phyloP scores from a whole-genome alignment of 2,113 vertebrate species.

The Anarrhichthys ocellatus region DNA sequence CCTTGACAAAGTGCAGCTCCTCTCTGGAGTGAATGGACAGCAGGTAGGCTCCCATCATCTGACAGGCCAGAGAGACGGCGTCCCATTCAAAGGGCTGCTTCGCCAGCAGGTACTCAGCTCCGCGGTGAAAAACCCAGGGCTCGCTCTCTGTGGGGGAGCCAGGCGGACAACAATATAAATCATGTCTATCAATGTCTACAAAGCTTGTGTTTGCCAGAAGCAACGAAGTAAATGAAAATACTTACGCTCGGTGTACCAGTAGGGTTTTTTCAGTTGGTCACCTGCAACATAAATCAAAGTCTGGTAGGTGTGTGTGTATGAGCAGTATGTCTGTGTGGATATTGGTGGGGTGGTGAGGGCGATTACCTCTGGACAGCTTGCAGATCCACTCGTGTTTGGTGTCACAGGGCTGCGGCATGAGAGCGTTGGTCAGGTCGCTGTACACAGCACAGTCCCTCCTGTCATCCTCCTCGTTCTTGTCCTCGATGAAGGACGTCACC shows the following conservation, averaged over 20 bases:
- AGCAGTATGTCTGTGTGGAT: not conserved
- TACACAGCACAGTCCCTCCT: slow-evolving; percentile 88
- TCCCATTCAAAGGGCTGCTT: slow-evolving; percentile 83
- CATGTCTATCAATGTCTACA: not conserved
- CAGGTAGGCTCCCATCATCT: slow-evolving; percentile 86
- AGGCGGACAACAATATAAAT: not conserved
- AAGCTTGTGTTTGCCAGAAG: not conserved
- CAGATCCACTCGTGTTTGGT: slow-evolving; percentile 94
- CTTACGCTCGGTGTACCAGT: slow-evolving; percentile 93
- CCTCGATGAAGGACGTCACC: slow-evolving; percentile 89
- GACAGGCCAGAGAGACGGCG: slow-evolving; percentile 86
- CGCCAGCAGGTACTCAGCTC: slow-evolving; percentile 90
- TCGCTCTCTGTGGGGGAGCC: slow-evolving; percentile 83
- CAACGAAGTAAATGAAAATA: slow-evolving; percentile 5
- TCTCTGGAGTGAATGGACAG: slow-evolving; percentile 88
- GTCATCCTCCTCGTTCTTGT: slow-evolving; percentile 87
- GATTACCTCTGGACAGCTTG: slow-evolving; percentile 90
- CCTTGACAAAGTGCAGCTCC: slow-evolving; percentile 90
- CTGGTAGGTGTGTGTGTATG: not conserved
- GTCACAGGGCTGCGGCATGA: slow-evolving; percentile 87
- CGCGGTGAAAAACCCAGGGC: slow-evolving; percentile 91
- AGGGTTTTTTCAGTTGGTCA: slow-evolving; percentile 85
- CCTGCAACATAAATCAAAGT: slow-evolving; percentile 80
- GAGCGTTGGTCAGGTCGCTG: slow-evolving; percentile 81
- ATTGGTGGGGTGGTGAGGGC: not conserved